phyloP scores from a whole-genome alignment of 2,797 vertebrate genomes.

The Columba guinea region DNA sequence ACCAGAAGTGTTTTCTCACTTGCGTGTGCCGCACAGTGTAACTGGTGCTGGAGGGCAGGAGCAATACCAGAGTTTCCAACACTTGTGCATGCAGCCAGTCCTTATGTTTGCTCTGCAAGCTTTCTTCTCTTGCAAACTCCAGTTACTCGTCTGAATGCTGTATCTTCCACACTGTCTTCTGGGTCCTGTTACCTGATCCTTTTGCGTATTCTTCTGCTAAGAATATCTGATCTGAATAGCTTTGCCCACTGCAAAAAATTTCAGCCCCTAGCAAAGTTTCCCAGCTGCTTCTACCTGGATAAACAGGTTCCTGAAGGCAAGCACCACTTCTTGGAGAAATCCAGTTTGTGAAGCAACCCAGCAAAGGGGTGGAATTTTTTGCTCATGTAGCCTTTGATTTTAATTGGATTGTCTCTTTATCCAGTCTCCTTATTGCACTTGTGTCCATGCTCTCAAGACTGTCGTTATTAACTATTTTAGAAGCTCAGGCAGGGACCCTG shows the following conservation, averaged over 20 bases:
- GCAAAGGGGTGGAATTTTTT: neutral
- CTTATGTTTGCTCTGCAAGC: neutral
- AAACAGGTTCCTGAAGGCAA: neutral
- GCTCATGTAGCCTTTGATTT: neutral
- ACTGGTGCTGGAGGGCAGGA: neutral
- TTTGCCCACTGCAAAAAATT: neutral
- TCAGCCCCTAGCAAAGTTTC: neutral
- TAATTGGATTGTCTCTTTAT: neutral
- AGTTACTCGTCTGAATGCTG: neutral
- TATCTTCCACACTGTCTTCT: neutral
- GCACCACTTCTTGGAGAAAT: neutral
- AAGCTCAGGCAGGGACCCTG: neutral
- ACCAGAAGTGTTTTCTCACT: neutral
- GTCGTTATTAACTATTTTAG: neutral
- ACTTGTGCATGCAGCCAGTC: neutral
- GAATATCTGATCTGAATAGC: neutral
- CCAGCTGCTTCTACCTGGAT: neutral
- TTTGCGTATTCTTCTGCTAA: neutral
- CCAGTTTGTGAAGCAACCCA: neutral
- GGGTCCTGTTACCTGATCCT: neutral
- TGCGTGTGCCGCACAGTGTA: neutral
- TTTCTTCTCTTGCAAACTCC: neutral
- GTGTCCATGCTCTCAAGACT: neutral
- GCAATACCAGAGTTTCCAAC: neutral
- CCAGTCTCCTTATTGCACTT: neutral